These are phyloP conservation scores for Zaprionus africanus DNA, from an alignment of 1,140 invertebrate species.

Conservation along the genomic window DNA sequence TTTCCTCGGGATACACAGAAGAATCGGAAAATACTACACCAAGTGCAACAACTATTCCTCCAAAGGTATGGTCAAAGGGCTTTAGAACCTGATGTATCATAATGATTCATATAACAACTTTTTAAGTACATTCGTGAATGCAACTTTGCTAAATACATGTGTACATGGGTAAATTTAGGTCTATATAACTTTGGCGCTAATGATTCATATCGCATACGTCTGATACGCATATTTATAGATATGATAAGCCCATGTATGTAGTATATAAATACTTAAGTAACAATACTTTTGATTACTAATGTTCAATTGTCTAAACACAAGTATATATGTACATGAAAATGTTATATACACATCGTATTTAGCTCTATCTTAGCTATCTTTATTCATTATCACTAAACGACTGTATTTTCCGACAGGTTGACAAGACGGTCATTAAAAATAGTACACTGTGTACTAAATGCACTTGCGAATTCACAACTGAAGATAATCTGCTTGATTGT, in stretches of 20 bases:
- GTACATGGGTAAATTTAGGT: neutral
- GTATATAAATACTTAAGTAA: neutral
- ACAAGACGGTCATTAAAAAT: conserved; percentile 25
- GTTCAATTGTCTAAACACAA: neutral
- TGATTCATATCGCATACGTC: neutral
- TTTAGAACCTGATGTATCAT: neutral
- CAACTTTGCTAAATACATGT: neutral
- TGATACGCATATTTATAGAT: conserved; percentile 7
- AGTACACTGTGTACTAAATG: conserved; percentile 81
- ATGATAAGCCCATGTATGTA: neutral
- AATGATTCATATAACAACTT: neutral
- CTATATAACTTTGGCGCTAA: neutral
- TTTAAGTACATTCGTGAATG: neutral
- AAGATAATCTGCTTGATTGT: conserved; percentile 74
- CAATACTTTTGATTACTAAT: neutral
- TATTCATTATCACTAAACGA: conserved; percentile 34
- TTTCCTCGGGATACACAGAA: conserved; percentile 1
- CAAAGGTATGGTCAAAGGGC: conserved; percentile 16
- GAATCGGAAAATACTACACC: neutral
- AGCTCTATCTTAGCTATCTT: neutral
- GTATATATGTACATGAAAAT: conserved; percentile 1
- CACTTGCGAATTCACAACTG: conserved; percentile 34
- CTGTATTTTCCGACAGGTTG: neutral
- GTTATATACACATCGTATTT: neutral
- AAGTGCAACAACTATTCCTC: conserved; percentile 4